A percentile compares a stretch with the other conserved stretches of the same genome.
These are phyloP conservation scores for Solen grandis DNA, from an alignment of 1,140 invertebrate species.

Conservation along the genomic window DNA sequence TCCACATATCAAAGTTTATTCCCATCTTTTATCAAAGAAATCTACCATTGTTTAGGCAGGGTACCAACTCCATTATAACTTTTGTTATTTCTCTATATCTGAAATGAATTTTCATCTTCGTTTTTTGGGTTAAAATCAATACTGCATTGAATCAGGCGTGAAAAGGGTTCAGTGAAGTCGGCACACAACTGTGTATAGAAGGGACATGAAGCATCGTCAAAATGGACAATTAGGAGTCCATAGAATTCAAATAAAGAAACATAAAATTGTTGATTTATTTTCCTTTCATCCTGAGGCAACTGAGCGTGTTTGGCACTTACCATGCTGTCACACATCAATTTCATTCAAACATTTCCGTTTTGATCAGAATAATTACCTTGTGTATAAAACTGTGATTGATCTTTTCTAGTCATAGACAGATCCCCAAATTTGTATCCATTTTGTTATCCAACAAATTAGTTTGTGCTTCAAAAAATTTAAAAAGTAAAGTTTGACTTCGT, in stretches of 20 bases:
- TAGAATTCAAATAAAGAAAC: background rate
- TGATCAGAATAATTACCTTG: too few species aligned
- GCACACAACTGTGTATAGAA: too few species aligned
- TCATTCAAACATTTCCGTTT: too few species aligned
- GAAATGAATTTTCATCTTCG: slow-evolving; percentile 35
- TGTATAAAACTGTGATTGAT: too few species aligned
- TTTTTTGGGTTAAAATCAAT: slow-evolving; percentile 40
- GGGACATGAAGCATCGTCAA: background rate
- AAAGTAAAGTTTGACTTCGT: too few species aligned
- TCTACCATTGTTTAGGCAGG: slow-evolving; percentile 29
- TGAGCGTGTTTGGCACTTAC: too few species aligned
- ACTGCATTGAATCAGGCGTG: slow-evolving; percentile 23
- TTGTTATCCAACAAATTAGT: too few species aligned
- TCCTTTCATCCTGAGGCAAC: background rate
- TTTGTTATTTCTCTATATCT: slow-evolving; percentile 14
- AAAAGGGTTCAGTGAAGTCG: slow-evolving; percentile 16
- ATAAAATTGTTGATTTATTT: background rate
- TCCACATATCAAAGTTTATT: slow-evolving; percentile 9
- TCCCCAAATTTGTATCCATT: too few species aligned
- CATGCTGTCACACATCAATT: too few species aligned
- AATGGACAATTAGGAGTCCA: background rate
- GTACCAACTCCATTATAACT: slow-evolving; percentile 26
- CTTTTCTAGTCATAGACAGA: too few species aligned
- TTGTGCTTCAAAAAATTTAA: too few species aligned
- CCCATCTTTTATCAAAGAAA: slow-evolving; percentile 51